Conservation (phyloP, 2,888 invertebrate genomes). For the Diaperis boleti region DNA sequence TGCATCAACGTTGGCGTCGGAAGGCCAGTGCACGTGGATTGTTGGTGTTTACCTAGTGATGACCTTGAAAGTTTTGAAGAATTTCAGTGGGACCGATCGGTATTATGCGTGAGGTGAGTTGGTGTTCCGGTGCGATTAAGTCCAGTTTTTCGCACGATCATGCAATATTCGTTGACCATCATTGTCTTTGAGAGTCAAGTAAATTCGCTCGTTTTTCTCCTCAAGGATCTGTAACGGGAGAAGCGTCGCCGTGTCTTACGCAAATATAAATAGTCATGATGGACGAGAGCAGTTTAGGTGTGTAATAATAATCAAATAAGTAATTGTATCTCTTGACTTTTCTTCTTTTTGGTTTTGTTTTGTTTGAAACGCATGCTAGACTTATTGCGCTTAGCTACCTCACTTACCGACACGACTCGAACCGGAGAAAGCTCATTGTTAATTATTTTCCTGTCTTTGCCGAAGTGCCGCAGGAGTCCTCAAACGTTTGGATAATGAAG, state of each 20-base stretch:
- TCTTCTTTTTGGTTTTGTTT: conserved; percentile 36
- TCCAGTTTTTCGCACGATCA: conserved; percentile 9
- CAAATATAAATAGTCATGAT: conserved; percentile 60
- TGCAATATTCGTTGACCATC: conserved; percentile 7
- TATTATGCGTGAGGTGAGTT: conserved; percentile 51
- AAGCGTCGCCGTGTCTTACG: conserved; percentile 39
- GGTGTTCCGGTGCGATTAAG: conserved; percentile 13
- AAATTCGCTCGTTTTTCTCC: conserved; percentile 44
- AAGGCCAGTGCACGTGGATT: conserved; percentile 28
- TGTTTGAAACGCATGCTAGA: conserved; percentile 43
- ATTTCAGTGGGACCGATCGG: conserved; percentile 40
- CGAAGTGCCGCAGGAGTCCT: no score
- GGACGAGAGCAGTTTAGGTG: conserved; percentile 62
- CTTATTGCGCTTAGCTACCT: conserved; percentile 37
- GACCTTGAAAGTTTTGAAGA: conserved; percentile 50
- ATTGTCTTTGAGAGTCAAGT: conserved; percentile 20
- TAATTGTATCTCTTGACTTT: conserved; percentile 41
- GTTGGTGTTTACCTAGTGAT: conserved; percentile 40
- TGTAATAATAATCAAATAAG: conserved; percentile 59
- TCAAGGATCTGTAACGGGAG: conserved; percentile 50
- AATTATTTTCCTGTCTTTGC: conserved; percentile 5
- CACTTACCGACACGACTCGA: conserved; percentile 14
- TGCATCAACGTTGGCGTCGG: neutral
- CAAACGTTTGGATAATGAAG: no score
- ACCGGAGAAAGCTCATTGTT: conserved; percentile 32